Evolutionary conservation across 2,797 vertebrate species (phyloP), one percentile per base, ranked within the genome.

Genomic region (Neosalanx taihuensis): DNA sequence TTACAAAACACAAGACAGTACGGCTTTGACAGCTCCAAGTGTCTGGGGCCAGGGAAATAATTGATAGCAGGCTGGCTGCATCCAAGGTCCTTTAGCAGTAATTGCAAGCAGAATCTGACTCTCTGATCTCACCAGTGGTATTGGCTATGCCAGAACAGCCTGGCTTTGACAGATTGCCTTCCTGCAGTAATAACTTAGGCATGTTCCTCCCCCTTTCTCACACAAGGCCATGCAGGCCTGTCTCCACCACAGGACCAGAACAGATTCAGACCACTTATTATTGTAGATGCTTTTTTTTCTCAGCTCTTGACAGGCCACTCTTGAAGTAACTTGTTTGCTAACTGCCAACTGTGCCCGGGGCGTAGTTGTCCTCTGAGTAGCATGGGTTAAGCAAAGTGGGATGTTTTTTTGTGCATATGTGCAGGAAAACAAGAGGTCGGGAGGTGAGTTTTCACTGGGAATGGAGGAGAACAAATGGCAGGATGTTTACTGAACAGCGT

Each of bases 41-140:
- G 91, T 96, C 87, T 96, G 92, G 93, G 95, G 96, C 97, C 96
- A 97, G 93, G 91, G 92, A 92, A 95, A 95, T 98, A 98, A 98
- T 97, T 97, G 95, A 98, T 98, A 95, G 94, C 96, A 98, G 95
- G 93, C 95, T 95, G 95, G 93, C 91, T 93, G 93, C 90, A 94
- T 97, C 96, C 96, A 98, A 96, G 95, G 96, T 97, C 95, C 95
- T 98, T 96, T 92, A 93, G 94, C 94, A 94, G 94, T 98, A 98
- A 98, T 97, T 98, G 96, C 95, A 94, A 97, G 96, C 95, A 96
- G 96, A 96, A 96, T 96, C 94, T 93, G 94, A 94, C 94, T 97
- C 95, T 98, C 95, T 98, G 96, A 98, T 98, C 97, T 98, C 96
- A 96, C 94, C 96, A 98, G 96, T 96, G 95, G 95, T 96, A 96